Percentiles rank a stretch among this genome's conserved stretches.
Evolutionary conservation across 2,888 invertebrate genomes (phyloP).

Genomic region (Willowsia nigromaculata): DNA sequence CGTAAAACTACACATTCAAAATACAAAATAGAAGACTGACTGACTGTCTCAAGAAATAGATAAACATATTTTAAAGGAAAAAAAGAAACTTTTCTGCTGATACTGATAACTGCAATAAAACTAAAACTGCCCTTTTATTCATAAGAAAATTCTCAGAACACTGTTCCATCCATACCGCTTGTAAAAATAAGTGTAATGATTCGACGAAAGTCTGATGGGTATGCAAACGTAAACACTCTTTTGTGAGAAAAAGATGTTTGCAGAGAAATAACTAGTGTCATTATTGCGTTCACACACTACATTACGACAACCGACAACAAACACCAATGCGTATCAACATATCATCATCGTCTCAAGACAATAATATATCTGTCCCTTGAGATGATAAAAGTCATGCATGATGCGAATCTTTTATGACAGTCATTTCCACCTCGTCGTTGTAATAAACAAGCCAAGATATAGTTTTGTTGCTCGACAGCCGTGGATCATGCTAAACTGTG

Average conservation of each 20-base stretch:
- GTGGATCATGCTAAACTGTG: not conserved
- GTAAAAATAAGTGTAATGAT: not conserved
- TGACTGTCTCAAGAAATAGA: not conserved
- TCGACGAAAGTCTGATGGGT: not conserved
- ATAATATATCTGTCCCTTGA: not conserved
- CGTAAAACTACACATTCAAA: not conserved
- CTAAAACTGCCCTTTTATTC: constrained; percentile 8
- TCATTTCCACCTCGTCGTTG: constrained; percentile 63
- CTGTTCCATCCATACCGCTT: not conserved
- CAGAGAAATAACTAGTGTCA: not conserved
- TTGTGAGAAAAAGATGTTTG: not conserved
- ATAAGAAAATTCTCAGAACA: constrained; percentile 51
- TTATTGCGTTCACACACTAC: not conserved
- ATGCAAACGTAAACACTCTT: not conserved
- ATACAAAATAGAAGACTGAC: not conserved
- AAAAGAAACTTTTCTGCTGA: not conserved
- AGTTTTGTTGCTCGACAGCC: not conserved
- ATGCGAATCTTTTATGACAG: constrained; percentile 66
- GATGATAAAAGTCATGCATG: constrained; percentile 37
- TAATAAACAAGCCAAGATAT: constrained; percentile 51
- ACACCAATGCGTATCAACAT: not conserved
- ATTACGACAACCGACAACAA: not conserved
- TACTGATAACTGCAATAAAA: constrained; percentile 48
- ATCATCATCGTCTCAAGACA: not conserved
- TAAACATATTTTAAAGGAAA: not conserved